These are phyloP conservation scores for Euplexia lucipara DNA, from an alignment of 2,888 invertebrate genomes.

Conservation along the genomic window DNA sequence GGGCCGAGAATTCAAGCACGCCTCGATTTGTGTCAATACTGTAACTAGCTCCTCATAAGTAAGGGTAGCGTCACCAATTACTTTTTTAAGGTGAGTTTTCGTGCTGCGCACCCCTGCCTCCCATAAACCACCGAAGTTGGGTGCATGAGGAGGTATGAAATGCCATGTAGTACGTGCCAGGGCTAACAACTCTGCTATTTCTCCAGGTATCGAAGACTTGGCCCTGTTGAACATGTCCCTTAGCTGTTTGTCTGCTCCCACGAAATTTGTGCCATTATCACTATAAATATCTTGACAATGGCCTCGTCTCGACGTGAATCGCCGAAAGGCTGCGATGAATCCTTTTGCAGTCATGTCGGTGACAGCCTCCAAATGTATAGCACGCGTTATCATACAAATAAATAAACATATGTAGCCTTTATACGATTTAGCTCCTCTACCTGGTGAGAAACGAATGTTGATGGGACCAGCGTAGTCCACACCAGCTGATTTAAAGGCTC, in stretches of 20 bases:
- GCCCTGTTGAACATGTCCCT: slow-evolving; percentile 25
- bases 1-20: slow-evolving; percentile 41
- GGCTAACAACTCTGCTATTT: slow-evolving; percentile 18
- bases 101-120: slow-evolving; percentile 30
- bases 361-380: slow-evolving; percentile 31
- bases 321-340: slow-evolving; percentile 38
- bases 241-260: slow-evolving; percentile 29
- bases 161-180: slow-evolving; percentile 28
- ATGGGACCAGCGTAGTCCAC: slow-evolving; percentile 21
- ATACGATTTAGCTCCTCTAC: no score
- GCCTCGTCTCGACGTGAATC: slow-evolving; percentile 25
- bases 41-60: slow-evolving; percentile 40
- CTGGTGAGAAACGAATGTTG: no score
- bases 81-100: slow-evolving; percentile 18
- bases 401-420: no score
- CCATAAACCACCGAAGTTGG: slow-evolving; percentile 40
- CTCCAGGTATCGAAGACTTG: slow-evolving; percentile 14
- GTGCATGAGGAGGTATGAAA: slow-evolving; percentile 36
- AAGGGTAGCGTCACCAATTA: no score
- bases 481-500: slow-evolving; percentile 19
- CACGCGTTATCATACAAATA: no score
- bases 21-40: slow-evolving; percentile 24
- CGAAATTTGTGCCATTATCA: slow-evolving; percentile 42
- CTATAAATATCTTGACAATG: slow-evolving; percentile 22
- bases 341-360: slow-evolving; percentile 33